These are phyloP conservation scores for Salvelinus sp. DNA, from an alignment of 2,113 vertebrate species.

Conservation along the genomic window DNA sequence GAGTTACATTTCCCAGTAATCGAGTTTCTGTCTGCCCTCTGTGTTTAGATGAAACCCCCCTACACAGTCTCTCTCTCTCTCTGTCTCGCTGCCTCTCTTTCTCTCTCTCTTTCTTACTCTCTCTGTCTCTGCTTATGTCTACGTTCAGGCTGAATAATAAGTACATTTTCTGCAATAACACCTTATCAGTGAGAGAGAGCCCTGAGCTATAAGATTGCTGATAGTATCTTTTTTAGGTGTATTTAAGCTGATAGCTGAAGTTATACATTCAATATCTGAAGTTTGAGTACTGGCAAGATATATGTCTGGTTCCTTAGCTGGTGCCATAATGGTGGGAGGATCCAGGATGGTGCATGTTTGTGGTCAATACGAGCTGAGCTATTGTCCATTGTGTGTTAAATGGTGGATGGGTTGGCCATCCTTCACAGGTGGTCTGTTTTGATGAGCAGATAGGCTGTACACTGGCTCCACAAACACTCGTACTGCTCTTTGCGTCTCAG, in stretches of 20 bases:
- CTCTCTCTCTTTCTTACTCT: too few relatives aligned
- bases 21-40: slow-evolving; percentile 67
- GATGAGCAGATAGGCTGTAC: slow-evolving; percentile 17
- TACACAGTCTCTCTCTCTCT: slow-evolving; percentile 30
- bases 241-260: too few relatives aligned
- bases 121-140: neutral
- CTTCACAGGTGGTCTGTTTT: slow-evolving; percentile 8
- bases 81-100: neutral
- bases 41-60: slow-evolving; percentile 59
- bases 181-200: neutral
- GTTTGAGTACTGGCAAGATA: too few relatives aligned
- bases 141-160: neutral
- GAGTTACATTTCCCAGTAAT: slow-evolving; percentile 71
- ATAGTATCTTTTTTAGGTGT: too few relatives aligned
- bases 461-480: too few relatives aligned
- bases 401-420: neutral
- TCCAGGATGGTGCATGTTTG: too few relatives aligned
- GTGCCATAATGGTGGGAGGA: too few relatives aligned
- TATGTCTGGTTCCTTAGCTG: too few relatives aligned
- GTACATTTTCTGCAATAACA: neutral
- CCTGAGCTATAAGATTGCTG: too few relatives aligned
- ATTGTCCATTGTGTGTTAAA: neutral
- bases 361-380: too few relatives aligned
- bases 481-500: too few relatives aligned
- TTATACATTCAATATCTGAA: too few relatives aligned